Evolutionary conservation across 2,113 vertebrate species (phyloP).

Genomic region (Megaptera novaeangliae): DNA sequence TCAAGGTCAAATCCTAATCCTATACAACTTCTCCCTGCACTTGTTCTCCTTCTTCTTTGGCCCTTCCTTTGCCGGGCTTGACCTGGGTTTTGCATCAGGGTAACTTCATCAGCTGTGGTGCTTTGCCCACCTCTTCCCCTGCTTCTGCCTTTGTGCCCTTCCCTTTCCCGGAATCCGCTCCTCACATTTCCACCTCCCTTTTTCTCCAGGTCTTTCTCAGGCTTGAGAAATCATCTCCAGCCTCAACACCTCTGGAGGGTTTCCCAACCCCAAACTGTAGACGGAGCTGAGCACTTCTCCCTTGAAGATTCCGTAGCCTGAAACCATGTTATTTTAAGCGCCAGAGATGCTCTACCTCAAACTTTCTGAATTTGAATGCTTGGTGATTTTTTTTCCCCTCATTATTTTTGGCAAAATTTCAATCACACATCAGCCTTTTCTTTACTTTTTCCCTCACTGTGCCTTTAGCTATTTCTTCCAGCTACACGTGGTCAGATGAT

Average conservation of each 20-base stretch:
- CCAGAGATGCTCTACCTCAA: not conserved
- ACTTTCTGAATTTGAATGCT: not conserved
- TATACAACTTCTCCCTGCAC: rapidly evolving
- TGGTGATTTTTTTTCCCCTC: not conserved
- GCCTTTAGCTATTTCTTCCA: not conserved
- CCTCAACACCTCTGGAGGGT: no score
- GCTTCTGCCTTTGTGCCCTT: not conserved
- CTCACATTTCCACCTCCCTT: not conserved
- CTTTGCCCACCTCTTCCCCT: rapidly evolving
- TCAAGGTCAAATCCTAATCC: not conserved
- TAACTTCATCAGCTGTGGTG: rapidly evolving
- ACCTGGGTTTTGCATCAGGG: not conserved
- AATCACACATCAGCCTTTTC: not conserved
- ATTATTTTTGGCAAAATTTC: not conserved
- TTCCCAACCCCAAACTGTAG: not conserved
- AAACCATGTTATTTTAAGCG: not conserved
- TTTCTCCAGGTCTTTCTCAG: not conserved
- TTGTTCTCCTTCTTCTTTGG: not conserved
- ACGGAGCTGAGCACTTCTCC: rapidly evolving
- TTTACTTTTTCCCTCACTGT: not conserved
- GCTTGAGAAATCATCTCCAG: not conserved
- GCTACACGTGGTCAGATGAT: not conserved
- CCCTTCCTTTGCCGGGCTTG: no score
- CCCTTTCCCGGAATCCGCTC: not conserved
- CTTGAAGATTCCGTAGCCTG: not conserved